These are phyloP conservation scores for Pectinophora gossypiella DNA, from an alignment of 1,140 invertebrate species.

Conservation along the genomic window DNA sequence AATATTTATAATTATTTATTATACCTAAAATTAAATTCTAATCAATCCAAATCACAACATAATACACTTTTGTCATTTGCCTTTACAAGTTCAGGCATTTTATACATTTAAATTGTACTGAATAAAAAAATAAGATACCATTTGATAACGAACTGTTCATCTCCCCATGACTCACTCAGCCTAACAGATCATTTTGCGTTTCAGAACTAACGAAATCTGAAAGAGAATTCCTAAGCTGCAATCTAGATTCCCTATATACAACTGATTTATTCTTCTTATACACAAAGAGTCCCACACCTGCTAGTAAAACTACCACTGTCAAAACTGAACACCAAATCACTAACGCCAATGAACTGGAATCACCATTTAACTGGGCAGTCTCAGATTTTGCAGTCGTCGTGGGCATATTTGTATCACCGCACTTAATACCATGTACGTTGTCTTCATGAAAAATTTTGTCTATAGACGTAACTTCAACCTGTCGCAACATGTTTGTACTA, in stretches of 20 bases:
- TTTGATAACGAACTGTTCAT: too few relatives aligned
- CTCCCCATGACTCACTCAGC: neutral
- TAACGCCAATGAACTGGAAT: neutral
- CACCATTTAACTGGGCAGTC: neutral
- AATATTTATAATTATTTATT: neutral
- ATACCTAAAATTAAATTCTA: neutral
- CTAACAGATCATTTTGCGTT: neutral
- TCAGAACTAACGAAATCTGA: neutral
- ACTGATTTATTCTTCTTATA: neutral
- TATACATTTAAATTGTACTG: too few relatives aligned
- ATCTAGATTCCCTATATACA: neutral
- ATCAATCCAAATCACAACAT: neutral
- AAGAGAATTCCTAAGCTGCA: neutral
- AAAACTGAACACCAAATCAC: neutral
- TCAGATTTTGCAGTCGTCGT: slow-evolving; percentile 5
- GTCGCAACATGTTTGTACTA: slow-evolving; percentile 20
- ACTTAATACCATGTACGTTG: slow-evolving; percentile 57
- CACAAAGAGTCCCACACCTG: neutral
- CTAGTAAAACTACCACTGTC: neutral
- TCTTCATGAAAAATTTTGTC: slow-evolving; percentile 59
- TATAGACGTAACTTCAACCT: slow-evolving; percentile 45
- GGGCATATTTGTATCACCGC: slow-evolving; percentile 30
- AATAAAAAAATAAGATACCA: too few relatives aligned
- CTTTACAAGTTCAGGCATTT: neutral
- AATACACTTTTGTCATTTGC: neutral